Conservation (phyloP, 2,888 invertebrate species). For the Hemaris fuciformis region DNA sequence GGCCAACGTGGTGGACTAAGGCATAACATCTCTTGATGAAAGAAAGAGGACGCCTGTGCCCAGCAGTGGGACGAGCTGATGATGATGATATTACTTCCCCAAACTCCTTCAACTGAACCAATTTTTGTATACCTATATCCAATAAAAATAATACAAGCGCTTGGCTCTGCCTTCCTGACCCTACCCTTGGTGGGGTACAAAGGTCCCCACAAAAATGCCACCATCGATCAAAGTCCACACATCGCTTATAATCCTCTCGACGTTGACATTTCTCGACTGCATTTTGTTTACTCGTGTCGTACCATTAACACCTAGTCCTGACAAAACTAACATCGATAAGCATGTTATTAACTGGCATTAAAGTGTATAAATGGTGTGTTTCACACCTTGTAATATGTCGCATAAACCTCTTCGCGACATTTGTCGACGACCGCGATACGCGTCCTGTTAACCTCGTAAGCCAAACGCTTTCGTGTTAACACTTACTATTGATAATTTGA, state of each 20-base stretch:
- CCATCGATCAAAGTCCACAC: not conserved
- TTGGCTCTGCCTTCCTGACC: no score
- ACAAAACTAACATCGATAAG: not conserved
- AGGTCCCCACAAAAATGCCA: not conserved
- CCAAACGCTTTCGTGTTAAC: not conserved
- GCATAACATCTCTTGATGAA: no score
- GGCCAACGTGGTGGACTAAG: no score
- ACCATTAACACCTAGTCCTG: not conserved
- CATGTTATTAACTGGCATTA: not conserved
- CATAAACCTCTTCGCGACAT: constrained; percentile 6
- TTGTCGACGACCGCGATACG: not conserved
- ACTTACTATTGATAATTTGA: not conserved
- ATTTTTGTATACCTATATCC: no score
- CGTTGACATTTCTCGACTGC: not conserved
- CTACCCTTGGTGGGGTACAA: no score
- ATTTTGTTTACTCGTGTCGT: not conserved
- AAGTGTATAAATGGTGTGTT: not conserved
- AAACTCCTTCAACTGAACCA: no score
- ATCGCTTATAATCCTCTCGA: not conserved
- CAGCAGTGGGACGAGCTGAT: no score
- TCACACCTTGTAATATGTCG: constrained; percentile 4
- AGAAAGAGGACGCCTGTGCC: no score
- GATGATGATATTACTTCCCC: no score
- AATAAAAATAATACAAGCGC: no score
- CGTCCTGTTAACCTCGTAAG: constrained; percentile 1